Percentiles rank a stretch among this genome's conserved stretches.
phyloP scores from a whole-genome alignment of 2,888 invertebrate species.

The Xylota segnis region DNA sequence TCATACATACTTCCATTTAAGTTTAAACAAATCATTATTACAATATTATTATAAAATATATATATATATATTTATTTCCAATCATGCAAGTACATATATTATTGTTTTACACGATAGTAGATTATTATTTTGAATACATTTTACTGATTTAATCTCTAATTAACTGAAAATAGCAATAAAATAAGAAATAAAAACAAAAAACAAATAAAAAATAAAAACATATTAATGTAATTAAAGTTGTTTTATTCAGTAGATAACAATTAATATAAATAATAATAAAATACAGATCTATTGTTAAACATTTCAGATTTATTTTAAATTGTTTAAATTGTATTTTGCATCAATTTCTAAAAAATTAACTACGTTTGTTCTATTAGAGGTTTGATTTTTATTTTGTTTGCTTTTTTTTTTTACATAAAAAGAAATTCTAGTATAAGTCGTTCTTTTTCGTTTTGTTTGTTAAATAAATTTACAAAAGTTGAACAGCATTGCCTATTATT shows the following conservation, averaged over 20 bases:
- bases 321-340: constrained; percentile 29
- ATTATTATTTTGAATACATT: constrained; percentile 48
- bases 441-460: constrained; percentile 47
- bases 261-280: constrained; percentile 73
- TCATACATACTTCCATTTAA: constrained; percentile 51
- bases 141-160: constrained; percentile 26
- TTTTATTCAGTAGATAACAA: constrained; percentile 76
- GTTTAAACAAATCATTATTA: constrained; percentile 61
- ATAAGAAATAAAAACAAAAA: constrained; percentile 40
- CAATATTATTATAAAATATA: constrained; percentile 66
- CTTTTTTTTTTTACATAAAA: constrained; percentile 33
- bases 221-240: constrained; percentile 53
- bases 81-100: constrained; percentile 35
- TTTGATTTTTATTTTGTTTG: constrained; percentile 18
- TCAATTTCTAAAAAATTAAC: constrained; percentile 68
- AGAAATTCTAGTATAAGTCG: constrained; percentile 54
- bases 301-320: constrained; percentile 45
- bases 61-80: constrained; percentile 58
- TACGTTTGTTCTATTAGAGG: constrained; percentile 65
- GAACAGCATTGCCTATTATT: constrained; percentile 68
- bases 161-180: constrained; percentile 28
- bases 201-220: constrained; percentile 40
- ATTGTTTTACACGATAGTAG: constrained; percentile 1
- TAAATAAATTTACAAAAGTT: constrained; percentile 71
- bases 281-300: constrained; percentile 66